Percentiles rank a stretch among this genome's conserved stretches.
Evolutionary conservation across 2,797 vertebrate genomes (phyloP).

Genomic region (Clarias platycephalus): DNA sequence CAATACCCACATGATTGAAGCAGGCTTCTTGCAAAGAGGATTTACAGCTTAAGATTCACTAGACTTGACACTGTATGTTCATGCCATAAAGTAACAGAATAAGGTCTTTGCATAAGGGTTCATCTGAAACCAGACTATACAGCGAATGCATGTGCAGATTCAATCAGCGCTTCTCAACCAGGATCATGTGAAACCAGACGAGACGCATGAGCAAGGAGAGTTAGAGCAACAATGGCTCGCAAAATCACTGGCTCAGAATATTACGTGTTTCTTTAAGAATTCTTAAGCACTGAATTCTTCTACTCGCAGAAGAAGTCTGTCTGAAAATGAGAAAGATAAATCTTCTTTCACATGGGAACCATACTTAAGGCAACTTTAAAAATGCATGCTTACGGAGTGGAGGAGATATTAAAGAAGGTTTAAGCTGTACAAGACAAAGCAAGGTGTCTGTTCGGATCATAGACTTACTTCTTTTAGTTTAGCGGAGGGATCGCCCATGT

Average conservation of each 20-base stretch:
- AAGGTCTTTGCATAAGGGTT: constrained; percentile 77
- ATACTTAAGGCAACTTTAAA: background rate
- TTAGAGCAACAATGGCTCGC: background rate
- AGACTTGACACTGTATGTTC: constrained; percentile 71
- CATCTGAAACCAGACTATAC: constrained; percentile 60
- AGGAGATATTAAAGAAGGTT: background rate
- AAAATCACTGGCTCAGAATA: background rate
- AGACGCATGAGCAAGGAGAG: background rate
- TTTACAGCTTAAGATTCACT: constrained; percentile 83
- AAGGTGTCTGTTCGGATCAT: background rate
- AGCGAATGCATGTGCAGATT: background rate
- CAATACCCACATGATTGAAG: constrained; percentile 78
- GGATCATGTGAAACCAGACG: background rate
- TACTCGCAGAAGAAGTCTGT: background rate
- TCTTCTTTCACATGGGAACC: background rate
- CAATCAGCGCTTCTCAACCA: background rate
- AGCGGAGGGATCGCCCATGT: constrained; percentile 16
- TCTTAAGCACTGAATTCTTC: background rate
- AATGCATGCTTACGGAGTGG: background rate
- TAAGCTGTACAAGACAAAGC: background rate
- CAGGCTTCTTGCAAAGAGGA: constrained; percentile 78
- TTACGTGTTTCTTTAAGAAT: background rate
- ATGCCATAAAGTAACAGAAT: constrained; percentile 78
- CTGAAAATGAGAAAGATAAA: background rate
- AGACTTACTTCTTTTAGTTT: background rate